Evolutionary conservation across 2,888 invertebrate species (phyloP), one percentile per base, ranked within the genome.

Genomic region (Tetragonula carbonaria): DNA sequence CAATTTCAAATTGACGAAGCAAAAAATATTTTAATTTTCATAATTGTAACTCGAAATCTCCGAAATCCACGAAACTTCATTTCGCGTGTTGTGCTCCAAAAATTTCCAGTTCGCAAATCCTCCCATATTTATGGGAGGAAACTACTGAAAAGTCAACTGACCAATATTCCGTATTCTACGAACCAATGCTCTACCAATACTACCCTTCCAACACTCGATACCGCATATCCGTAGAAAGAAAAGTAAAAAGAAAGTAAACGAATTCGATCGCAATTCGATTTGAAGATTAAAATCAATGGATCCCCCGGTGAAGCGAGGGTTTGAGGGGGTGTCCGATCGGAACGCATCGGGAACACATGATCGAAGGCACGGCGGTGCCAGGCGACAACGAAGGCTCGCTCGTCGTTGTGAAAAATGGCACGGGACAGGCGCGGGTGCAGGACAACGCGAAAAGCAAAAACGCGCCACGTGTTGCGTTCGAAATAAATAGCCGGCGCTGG

Each of bases 381-480:
- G 11, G 0, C 51, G 65, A 55, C 50, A 57, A 16, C 55, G 50
- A 68, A 28, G 45, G 70, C 28, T 23, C 16, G 51, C 45, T 45
- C 45, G 45, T 45, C 33, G 72, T 55, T 28, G 74, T 75, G 84
- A 78, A 84, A 84, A 81, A 85, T 78, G 68, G 74, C 38, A 66
- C 66, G 59, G 51, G 38, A 28, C 65, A 68, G 50, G 50, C 45
- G 55, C 62, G 66, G 21, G 62, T 18, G n/a, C 70, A 33, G 53
- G 59, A 62, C 72, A 71, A 72, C 62, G 68, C 68, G 75, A 74
- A 70, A 85, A 76, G 82, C 85, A 86, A 86, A 85, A 85, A 86
- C 79, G 63, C 74, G 50, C 82, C 86, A 86, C 86, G 86, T 86
- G 86, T 86, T 86, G 86, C 85, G 71, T 82, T 77, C 79, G 85